A percentile compares a stretch with the other conserved stretches of the same genome.
Evolutionary conservation across 2,797 vertebrate species (phyloP).

Genomic region (Phrynocephalus forsythii): DNA sequence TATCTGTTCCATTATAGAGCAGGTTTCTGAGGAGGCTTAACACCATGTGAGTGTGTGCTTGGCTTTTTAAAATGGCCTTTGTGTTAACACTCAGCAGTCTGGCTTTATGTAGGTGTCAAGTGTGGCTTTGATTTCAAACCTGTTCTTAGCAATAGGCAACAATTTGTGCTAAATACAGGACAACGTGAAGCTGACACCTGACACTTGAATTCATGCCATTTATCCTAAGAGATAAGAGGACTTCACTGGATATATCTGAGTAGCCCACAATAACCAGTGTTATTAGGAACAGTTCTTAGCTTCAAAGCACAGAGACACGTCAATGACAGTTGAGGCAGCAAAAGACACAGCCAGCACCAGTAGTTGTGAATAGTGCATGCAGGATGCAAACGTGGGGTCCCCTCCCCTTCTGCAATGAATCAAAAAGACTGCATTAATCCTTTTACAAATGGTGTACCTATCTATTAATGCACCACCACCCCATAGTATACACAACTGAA

Average conservation of each 20-base stretch:
- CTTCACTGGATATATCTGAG: not conserved
- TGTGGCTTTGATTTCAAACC: slow-evolving; percentile 35
- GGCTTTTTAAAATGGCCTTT: slow-evolving; percentile 1
- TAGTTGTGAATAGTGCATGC: not conserved
- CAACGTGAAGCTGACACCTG: not conserved
- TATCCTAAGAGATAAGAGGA: not conserved
- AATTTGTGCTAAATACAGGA: not conserved
- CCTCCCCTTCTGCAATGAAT: not conserved
- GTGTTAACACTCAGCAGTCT: not conserved
- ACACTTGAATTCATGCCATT: not conserved
- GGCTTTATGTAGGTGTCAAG: slow-evolving; percentile 1
- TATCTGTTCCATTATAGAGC: slow-evolving; percentile 72
- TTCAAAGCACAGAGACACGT: not conserved
- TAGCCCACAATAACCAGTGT: not conserved
- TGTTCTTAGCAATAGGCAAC: slow-evolving; percentile 19
- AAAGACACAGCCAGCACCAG: not conserved
- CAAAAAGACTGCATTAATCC: not conserved
- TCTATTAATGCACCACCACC: not conserved
- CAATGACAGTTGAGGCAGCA: not conserved
- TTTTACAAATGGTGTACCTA: not conserved
- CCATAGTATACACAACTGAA: not conserved
- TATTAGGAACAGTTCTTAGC: not conserved
- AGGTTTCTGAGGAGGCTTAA: slow-evolving; percentile 59
- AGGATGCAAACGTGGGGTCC: not conserved
- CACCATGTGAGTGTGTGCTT: slow-evolving; percentile 25